phyloP scores from a whole-genome alignment of 2,888 invertebrate genomes.

The Auanema sp. region DNA sequence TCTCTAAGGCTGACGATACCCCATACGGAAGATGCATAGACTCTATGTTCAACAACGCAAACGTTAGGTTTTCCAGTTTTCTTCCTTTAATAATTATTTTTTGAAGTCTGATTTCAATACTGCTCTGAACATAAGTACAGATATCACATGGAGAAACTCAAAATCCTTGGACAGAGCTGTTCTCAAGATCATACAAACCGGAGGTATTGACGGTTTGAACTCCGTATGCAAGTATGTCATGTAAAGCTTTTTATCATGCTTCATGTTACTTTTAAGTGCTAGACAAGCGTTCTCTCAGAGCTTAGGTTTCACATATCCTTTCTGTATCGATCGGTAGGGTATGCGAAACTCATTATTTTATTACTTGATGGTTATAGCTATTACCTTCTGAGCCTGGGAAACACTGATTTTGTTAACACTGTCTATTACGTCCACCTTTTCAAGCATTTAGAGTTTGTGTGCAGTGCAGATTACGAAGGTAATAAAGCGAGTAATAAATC shows the following conservation, averaged over 20 bases:
- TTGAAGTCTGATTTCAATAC: conserved; percentile 7
- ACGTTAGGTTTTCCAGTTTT: neutral
- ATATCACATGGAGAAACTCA: conserved; percentile 17
- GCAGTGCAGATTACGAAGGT: conserved; percentile 41
- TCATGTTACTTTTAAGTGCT: conserved; percentile 21
- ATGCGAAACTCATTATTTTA: neutral
- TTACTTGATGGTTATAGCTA: conserved; percentile 12
- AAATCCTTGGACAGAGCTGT: conserved; percentile 7
- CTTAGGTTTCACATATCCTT: conserved; percentile 30
- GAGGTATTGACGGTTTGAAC: conserved; percentile 28
- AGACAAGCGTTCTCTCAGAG: conserved; percentile 35
- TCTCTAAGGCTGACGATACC: no score
- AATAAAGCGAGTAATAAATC: neutral
- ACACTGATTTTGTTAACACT: conserved; percentile 33
- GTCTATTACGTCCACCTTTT: conserved; percentile 40
- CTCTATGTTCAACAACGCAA: no score
- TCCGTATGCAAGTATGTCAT: conserved; percentile 29
- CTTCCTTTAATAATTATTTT: neutral
- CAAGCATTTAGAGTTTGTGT: conserved; percentile 43
- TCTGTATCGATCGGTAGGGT: conserved; percentile 25
- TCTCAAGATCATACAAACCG: conserved; percentile 21
- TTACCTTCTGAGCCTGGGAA: conserved; percentile 31
- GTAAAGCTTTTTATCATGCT: neutral
- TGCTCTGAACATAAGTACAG: neutral
- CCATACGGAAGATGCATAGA: no score